phyloP scores from a whole-genome alignment of 2,888 invertebrate species.

The Rotaria sp. region DNA sequence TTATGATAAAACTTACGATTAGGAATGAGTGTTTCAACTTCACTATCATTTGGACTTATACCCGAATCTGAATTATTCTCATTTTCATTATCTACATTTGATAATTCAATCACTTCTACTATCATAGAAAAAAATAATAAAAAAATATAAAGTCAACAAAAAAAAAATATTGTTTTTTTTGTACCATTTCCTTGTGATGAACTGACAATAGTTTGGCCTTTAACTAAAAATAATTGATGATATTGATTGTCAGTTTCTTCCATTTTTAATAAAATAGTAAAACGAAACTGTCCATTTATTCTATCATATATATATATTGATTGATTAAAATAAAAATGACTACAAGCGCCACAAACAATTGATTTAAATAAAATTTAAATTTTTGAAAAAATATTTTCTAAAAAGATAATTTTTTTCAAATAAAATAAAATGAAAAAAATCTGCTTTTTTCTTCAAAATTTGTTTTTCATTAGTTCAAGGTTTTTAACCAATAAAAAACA shows the following conservation, averaged over 20 bases:
- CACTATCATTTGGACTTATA: not conserved
- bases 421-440: not conserved
- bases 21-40: not conserved
- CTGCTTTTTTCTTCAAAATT: not conserved
- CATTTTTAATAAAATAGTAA: not conserved
- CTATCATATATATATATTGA: not conserved
- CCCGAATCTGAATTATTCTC: not conserved
- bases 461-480: not conserved
- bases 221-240: not conserved
- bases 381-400: not conserved
- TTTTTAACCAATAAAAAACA: not conserved
- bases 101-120: not conserved
- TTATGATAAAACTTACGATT: not conserved
- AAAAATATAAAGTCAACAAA: not conserved
- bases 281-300: not conserved
- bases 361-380: not conserved
- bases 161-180: not conserved
- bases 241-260: not conserved
- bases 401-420: not conserved
- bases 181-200: not conserved
- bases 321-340: not conserved
- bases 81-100: not conserved
- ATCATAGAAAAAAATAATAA: not conserved
- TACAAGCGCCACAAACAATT: not conserved
- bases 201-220: not conserved